Base-by-base conservation (phyloP, 2,888 invertebrate genomes). In the Chymomyza amoena region DNA sequence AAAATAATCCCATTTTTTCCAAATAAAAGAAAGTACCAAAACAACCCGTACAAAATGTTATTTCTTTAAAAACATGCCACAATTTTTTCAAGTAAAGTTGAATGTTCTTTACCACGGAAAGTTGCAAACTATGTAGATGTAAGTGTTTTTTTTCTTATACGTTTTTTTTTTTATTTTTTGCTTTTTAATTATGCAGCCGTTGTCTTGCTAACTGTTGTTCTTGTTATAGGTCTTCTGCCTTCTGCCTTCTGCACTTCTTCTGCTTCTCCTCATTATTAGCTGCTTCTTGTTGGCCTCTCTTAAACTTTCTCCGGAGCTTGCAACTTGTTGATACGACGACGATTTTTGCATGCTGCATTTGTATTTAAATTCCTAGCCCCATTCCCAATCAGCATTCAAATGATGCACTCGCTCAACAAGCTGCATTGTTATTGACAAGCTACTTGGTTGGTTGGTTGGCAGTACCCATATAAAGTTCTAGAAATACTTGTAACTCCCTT, bases 131-230 rank as follows among this genome's bases (percentile, higher is more conserved):
- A 25, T 25, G 25, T 25, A 25, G 4, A 25, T 25, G 2, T 25
- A 25, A 25, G 25, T 25, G 25, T 25, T 25, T 25, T 25, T 25
- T 25, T 25, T 25, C 25, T 25, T 25, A 32, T 32, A 7, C 6
- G 32, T 32, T 7, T 32, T 32, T 7, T 32, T 32, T 61, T 61
- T 20, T 20, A 20, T 20, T 61, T 61, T 50, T 60, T 61, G 64
- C 75, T 70, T 76, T 79, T 86, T 84, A 86, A 84, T 84, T 86
- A 84, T 86, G 84, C 81, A 84, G 79, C 84, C 70, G 75, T 6
- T 71, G 75, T 6, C 7, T 9, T 2, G 9, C 32, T 70, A 77
- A 78, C 77, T 73, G 76, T 73, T 69, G 32, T 61, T 73, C 59
- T 65, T 59, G 50, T 66, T 50, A 50, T 45, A 6, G 32, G 7